Percentiles rank a stretch among this genome's conserved stretches.
Conservation (phyloP, 1,140 invertebrate species). For the Copidosoma floridanum region DNA sequence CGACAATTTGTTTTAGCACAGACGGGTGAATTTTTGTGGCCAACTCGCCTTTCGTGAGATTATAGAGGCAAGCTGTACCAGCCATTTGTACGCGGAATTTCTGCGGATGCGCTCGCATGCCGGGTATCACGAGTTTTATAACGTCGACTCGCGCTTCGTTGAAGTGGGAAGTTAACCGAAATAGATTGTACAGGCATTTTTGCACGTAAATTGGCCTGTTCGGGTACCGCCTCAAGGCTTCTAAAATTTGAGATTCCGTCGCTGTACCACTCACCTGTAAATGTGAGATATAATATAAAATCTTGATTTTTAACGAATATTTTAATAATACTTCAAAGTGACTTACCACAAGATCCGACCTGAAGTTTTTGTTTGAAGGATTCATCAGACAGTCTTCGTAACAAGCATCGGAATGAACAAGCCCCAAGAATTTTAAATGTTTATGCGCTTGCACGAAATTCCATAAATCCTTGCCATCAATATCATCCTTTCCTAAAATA, state of each 20-base stretch:
- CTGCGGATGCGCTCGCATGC: conserved; percentile 68
- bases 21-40: conserved; percentile 68
- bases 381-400: conserved; percentile 61
- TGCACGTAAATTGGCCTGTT: conserved; percentile 66
- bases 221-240: conserved; percentile 65
- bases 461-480: conserved; percentile 57
- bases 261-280: conserved; percentile 65
- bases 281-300: conserved; percentile 6
- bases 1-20: conserved; percentile 67
- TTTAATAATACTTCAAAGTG: conserved; percentile 13
- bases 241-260: conserved; percentile 64
- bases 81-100: conserved; percentile 76
- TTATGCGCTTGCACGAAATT: conserved; percentile 57
- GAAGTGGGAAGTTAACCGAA: conserved; percentile 65
- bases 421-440: conserved; percentile 62
- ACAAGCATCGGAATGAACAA: conserved; percentile 64
- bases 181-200: conserved; percentile 72
- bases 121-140: conserved; percentile 69
- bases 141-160: conserved; percentile 65
- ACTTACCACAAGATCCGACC: conserved; percentile 53
- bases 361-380: conserved; percentile 52
- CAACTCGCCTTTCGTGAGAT: conserved; percentile 71
- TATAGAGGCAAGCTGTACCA: conserved; percentile 79
- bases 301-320: no score
- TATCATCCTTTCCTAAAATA: conserved; percentile 58